phyloP scores from a whole-genome alignment of 2,113 vertebrate genomes.

The Azemiops feae region DNA sequence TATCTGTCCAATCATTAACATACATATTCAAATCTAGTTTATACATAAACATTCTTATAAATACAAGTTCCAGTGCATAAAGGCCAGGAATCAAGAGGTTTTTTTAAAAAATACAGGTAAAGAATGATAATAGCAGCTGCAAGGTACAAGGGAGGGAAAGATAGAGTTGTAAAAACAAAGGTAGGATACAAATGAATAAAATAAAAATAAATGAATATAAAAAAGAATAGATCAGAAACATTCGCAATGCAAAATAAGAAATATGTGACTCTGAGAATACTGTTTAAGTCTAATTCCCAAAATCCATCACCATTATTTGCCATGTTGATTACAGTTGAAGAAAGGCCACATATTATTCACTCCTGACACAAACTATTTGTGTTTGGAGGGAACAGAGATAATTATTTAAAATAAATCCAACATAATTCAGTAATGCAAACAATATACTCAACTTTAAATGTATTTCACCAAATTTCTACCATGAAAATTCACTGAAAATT shows the following conservation, averaged over 20 bases:
- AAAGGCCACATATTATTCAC: neutral
- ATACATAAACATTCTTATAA: neutral
- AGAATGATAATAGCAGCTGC: neutral
- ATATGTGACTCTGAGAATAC: neutral
- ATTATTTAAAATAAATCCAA: neutral
- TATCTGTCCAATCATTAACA: neutral
- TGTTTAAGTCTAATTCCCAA: neutral
- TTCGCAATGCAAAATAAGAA: neutral
- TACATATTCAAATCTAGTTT: neutral
- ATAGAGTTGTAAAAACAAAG: neutral
- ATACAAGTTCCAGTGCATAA: neutral
- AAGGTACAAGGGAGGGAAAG: neutral
- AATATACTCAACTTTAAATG: neutral
- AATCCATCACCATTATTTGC: neutral
- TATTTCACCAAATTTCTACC: neutral
- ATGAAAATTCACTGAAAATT: neutral
- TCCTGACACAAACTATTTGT: neutral
- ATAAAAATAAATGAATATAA: neutral
- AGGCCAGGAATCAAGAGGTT: neutral
- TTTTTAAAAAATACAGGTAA: neutral
- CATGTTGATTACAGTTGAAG: neutral
- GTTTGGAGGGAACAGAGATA: neutral
- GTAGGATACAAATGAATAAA: neutral
- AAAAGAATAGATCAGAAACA: neutral
- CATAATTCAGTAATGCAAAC: neutral